Evolutionary conservation across 2,113 vertebrate genomes (phyloP).

Genomic region (Ceratotherium simum): DNA sequence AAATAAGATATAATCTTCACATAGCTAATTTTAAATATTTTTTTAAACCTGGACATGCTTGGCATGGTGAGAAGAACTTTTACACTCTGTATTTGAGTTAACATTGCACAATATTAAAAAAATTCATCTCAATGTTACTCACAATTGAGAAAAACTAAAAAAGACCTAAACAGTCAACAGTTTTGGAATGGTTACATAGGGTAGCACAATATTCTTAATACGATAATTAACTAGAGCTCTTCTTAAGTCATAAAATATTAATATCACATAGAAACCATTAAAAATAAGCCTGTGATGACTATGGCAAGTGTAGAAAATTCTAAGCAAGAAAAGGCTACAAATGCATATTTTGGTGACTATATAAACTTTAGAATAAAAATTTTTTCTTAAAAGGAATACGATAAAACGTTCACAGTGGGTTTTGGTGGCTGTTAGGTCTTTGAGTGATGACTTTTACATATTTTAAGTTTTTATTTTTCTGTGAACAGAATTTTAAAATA

Average conservation of each 20-base stretch:
- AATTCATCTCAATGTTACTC: background rate
- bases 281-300: background rate
- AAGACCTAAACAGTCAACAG: background rate
- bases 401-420: background rate
- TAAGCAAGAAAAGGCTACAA: background rate
- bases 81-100: background rate
- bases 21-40: background rate
- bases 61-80: background rate
- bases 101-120: background rate
- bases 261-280: background rate
- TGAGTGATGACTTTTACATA: background rate
- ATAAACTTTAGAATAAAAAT: background rate
- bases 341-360: background rate
- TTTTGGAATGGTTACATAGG: background rate
- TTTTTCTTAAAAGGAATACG: background rate
- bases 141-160: background rate
- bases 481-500: background rate
- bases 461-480: background rate
- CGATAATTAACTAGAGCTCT: background rate
- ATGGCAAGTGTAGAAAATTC: background rate
- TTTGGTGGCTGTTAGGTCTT: background rate
- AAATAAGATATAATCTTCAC: background rate
- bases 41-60: background rate
- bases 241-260: conserved; percentile 7
- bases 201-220: background rate